Evolutionary conservation across 1,140 invertebrate species (phyloP).

Genomic region (Brachionus rotundiformis): DNA sequence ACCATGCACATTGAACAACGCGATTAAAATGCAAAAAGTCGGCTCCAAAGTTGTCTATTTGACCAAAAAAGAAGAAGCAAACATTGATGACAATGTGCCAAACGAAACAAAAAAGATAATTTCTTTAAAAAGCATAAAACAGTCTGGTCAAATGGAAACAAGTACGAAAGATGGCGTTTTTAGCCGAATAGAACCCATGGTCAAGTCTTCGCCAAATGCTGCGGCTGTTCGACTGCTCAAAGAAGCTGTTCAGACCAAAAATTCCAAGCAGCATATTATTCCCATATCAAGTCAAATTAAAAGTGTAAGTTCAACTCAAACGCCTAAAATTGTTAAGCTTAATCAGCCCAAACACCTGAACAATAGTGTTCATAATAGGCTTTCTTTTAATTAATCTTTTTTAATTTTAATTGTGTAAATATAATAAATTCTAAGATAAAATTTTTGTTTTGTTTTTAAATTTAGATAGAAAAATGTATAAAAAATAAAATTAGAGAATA

Average conservation of each 20-base stretch:
- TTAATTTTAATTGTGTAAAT: slow-evolving; percentile 1
- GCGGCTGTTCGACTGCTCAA: neutral
- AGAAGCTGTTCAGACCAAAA: slow-evolving; percentile 19
- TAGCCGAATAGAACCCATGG: neutral
- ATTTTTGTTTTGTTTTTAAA: neutral
- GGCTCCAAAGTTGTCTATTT: neutral
- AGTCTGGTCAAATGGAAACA: neutral
- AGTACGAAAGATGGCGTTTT: neutral
- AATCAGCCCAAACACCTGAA: slow-evolving; percentile 5
- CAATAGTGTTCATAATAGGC: slow-evolving; percentile 21
- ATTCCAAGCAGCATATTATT: neutral
- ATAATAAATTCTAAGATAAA: neutral
- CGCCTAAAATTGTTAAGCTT: neutral
- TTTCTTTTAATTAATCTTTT: slow-evolving; percentile 24
- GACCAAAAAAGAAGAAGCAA: slow-evolving; percentile 1
- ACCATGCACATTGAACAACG: neutral
- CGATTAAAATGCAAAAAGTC: neutral
- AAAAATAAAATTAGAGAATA: too few relatives aligned
- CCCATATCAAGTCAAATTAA: neutral
- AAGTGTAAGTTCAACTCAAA: neutral
- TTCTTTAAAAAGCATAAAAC: slow-evolving; percentile 13
- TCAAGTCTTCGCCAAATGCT: neutral
- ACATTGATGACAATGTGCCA: neutral
- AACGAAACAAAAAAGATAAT: slow-evolving; percentile 11
- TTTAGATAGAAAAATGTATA: too few relatives aligned